Percentiles rank a stretch among this genome's conserved stretches.
Conservation (phyloP, 2,888 invertebrate genomes). For the Geophilus truncorum region DNA sequence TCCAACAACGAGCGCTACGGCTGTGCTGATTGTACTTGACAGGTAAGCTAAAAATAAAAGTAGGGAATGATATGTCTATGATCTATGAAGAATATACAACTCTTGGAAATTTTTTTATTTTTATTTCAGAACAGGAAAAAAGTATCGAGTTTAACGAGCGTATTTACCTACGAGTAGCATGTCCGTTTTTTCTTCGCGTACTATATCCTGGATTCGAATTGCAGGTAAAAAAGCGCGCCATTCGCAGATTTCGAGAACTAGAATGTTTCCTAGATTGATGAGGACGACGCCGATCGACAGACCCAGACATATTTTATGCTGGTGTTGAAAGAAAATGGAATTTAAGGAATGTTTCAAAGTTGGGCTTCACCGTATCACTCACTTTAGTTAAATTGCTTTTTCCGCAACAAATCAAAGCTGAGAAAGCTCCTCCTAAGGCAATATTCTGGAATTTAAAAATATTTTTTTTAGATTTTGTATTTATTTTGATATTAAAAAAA, state of each 20-base stretch:
- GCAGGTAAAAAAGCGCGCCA: slow-evolving; percentile 44
- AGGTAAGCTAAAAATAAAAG: slow-evolving; percentile 50
- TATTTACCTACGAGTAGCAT: slow-evolving; percentile 31
- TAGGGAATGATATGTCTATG: neutral
- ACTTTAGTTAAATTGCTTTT: slow-evolving; percentile 7
- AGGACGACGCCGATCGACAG: slow-evolving; percentile 46
- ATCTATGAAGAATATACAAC: neutral
- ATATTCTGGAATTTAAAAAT: slow-evolving; percentile 27
- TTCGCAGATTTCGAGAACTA: slow-evolving; percentile 50
- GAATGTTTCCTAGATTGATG: slow-evolving; percentile 45
- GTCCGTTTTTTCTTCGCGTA: slow-evolving; percentile 20
- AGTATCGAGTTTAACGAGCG: neutral
- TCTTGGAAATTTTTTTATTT: neutral
- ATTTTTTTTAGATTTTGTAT: neutral
- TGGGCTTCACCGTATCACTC: no score
- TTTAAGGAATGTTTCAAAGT: no score
- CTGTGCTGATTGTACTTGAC: slow-evolving; percentile 52
- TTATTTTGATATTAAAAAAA: neutral
- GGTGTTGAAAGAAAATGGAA: neutral
- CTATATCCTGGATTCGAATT: slow-evolving; percentile 30
- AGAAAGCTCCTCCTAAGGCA: neutral
- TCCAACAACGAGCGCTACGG: slow-evolving; percentile 49
- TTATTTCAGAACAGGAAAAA: neutral
- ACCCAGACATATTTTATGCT: slow-evolving; percentile 44
- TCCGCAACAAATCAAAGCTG: neutral